Percentiles rank a stretch among this genome's conserved stretches.
phyloP scores from a whole-genome alignment of 1,140 invertebrate species.

The Drosophila parvula region DNA sequence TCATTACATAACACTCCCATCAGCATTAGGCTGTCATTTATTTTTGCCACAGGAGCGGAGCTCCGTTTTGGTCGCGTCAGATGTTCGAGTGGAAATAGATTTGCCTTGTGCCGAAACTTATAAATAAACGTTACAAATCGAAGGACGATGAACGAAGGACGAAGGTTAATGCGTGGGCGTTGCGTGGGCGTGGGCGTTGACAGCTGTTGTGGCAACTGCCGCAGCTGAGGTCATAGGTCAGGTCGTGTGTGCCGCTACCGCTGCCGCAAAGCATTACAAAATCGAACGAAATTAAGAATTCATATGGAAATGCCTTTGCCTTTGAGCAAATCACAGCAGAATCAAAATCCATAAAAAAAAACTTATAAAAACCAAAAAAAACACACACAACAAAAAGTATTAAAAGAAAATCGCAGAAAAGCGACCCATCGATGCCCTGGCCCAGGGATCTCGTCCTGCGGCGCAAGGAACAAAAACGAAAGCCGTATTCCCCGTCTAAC shows the following conservation, averaged over 20 bases:
- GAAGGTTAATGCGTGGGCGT: constrained; percentile 50
- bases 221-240: constrained; percentile 57
- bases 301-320: constrained; percentile 28
- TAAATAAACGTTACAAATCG: constrained; percentile 41
- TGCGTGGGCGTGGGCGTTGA: constrained; percentile 38
- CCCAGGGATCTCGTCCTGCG: constrained; percentile 5
- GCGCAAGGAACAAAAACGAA: constrained; percentile 12
- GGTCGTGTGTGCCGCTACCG: constrained; percentile 5
- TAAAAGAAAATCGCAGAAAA: not conserved
- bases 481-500: not conserved
- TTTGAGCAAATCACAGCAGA: constrained; percentile 28
- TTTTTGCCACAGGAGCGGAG: constrained; percentile 24
- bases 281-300: constrained; percentile 59
- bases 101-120: constrained; percentile 30
- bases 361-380: constrained; percentile 32
- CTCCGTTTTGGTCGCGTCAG: constrained; percentile 18
- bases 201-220: constrained; percentile 41
- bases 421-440: constrained; percentile 26
- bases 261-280: constrained; percentile 32
- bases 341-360: constrained; percentile 24
- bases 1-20: constrained; percentile 63
- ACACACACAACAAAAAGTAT: constrained; percentile 18
- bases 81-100: constrained; percentile 34
- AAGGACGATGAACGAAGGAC: constrained; percentile 8
- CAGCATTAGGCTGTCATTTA: constrained; percentile 44